Evolutionary conservation across 2,797 vertebrate species (phyloP), one percentile per base, ranked within the genome.

Genomic region (Clarias platycephalus): DNA sequence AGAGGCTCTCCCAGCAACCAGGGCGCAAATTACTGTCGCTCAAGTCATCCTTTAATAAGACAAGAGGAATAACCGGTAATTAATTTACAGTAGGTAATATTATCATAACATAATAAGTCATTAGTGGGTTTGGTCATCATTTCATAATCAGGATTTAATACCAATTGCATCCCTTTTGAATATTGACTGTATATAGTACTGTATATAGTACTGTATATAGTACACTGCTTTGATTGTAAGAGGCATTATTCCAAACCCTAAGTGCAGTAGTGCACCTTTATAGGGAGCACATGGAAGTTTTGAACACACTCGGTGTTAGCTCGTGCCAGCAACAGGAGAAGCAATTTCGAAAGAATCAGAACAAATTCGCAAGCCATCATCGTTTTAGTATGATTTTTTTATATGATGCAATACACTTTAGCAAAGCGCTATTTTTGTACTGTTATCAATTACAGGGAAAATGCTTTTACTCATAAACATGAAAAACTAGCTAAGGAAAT

Each of bases 1-100:
- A 80, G 76, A 67, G 77, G 79, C 79, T 55, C 85, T 81, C 57
- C 80, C 74, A 81, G 44, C 44, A 49, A 49, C 85, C 81, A 64
- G 70, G 64, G 16, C 1, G 64, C 26, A 71, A 24, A 16, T 64
- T 53, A 24, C 28, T n/a, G 12, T 31, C 37, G 0, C 44, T 83
- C 71, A 83, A 2, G 24, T 83, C 71, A 66, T 66, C 60, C 71
- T 83, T 34, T 24, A 66, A 63, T 3, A 53, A 63, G 20, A 71
- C 63, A 72, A 13, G 20, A 4, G 22, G 26, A 63, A 75, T 75
- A n/a, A 82, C 12, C 13, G 1, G 58, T 0, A 31, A 58, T 7
- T 49, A 72, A 20, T 49, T 4, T 3, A 64, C 44, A 49, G 10
- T 49, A 49, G 9, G 2, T 12, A 49, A 49, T 49, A 64, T 22